Evolutionary conservation across 2,113 vertebrate genomes (phyloP).

Genomic region (Apus apus): DNA sequence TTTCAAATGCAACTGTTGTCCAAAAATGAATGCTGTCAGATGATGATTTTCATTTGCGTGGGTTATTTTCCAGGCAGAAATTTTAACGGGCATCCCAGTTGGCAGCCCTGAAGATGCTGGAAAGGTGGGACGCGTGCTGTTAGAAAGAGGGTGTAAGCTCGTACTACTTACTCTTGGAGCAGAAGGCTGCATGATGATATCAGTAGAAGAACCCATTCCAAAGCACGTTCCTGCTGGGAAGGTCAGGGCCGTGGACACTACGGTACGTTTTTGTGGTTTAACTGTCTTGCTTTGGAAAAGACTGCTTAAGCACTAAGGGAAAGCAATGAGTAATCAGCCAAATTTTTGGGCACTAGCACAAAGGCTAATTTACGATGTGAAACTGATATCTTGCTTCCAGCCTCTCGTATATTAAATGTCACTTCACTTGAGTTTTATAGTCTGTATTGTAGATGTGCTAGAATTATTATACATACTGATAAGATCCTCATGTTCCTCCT

Average conservation of each 20-base stretch:
- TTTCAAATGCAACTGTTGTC: conserved; percentile 31
- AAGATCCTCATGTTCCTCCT: not conserved
- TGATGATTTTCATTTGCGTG: conserved; percentile 47
- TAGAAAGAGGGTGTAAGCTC: conserved; percentile 83
- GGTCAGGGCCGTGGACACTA: conserved; percentile 89
- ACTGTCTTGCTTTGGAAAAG: conserved; percentile 58
- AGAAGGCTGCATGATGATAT: conserved; percentile 87
- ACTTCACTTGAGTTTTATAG: conserved; percentile 29
- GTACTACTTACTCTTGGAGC: conserved; percentile 90
- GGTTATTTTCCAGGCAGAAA: conserved; percentile 86
- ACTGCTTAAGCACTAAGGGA: conserved; percentile 56
- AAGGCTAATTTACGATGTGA: conserved; percentile 52
- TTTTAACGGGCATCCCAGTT: conserved; percentile 84
- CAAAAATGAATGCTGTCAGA: conserved; percentile 39
- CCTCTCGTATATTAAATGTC: conserved; percentile 28
- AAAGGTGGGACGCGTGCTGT: conserved; percentile 77
- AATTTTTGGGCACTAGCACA: conserved; percentile 82
- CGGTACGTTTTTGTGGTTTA: conserved; percentile 82
- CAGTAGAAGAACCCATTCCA: conserved; percentile 73
- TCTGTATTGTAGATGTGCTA: not conserved
- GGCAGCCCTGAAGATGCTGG: conserved; percentile 79
- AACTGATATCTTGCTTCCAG: conserved; percentile 40
- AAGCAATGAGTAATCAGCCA: conserved; percentile 74
- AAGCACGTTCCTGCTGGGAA: conserved; percentile 82
- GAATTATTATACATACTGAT: not conserved